Evolutionary conservation across 1,140 invertebrate species (phyloP).

Genomic region (Drosophila parvula): DNA sequence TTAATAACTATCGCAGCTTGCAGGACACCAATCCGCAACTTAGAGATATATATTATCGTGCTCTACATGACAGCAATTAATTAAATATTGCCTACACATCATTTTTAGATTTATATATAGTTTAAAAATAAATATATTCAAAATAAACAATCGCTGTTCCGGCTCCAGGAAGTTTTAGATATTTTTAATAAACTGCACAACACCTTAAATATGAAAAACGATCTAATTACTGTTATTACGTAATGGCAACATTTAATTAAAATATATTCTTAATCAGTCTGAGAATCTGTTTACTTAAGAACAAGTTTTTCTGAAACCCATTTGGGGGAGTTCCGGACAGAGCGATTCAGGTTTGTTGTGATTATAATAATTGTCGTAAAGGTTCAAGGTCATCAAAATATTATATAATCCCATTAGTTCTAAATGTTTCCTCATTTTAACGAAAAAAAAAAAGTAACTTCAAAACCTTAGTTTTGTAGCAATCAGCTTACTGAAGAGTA

Average conservation of each 20-base stretch:
- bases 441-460: not conserved
- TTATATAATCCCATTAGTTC: constrained; percentile 9
- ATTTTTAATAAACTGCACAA: not conserved
- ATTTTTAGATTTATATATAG: not conserved
- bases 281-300: constrained; percentile 12
- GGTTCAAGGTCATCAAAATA: constrained; percentile 4
- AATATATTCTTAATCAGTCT: not conserved
- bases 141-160: not conserved
- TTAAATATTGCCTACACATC: not conserved
- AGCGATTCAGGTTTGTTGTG: not conserved
- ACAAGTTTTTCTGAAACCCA: constrained; percentile 3
- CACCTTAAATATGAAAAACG: not conserved
- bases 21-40: constrained; percentile 84
- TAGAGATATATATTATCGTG: constrained; percentile 86
- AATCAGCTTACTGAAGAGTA: not conserved
- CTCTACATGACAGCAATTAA: constrained; percentile 2
- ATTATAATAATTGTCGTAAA: not conserved
- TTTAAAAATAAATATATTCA: not conserved
- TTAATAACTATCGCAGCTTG: constrained; percentile 62
- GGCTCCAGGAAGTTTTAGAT: not conserved
- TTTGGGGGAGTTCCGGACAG: constrained; percentile 14
- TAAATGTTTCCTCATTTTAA: not conserved
- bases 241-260: constrained; percentile 15
- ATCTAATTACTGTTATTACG: not conserved
- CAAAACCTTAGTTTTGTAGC: not conserved